These are phyloP conservation scores for Hyles vespertilio DNA, from an alignment of 1,140 invertebrate genomes.

Conservation along the genomic window DNA sequence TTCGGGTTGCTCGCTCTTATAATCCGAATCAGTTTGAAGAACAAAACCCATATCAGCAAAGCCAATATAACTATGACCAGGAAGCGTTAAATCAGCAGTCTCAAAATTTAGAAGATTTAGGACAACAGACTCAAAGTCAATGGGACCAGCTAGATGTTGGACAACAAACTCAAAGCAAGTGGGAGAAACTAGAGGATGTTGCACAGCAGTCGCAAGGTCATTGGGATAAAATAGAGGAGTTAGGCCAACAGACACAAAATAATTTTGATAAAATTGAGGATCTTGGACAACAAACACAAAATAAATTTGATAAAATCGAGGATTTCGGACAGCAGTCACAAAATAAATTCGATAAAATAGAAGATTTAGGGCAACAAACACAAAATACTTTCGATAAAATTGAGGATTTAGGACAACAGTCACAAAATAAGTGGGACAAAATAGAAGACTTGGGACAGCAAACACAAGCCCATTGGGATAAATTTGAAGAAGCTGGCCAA, in stretches of 20 bases:
- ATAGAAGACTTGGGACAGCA: slow-evolving; percentile 38
- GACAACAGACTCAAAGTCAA: slow-evolving; percentile 27
- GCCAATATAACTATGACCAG: slow-evolving; percentile 2
- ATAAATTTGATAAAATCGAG: slow-evolving; percentile 41
- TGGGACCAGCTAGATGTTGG: slow-evolving; percentile 19
- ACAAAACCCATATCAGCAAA: slow-evolving; percentile 1
- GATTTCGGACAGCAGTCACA: slow-evolving; percentile 47
- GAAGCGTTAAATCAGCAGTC: slow-evolving; percentile 17
- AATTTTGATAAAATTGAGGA: slow-evolving; percentile 31
- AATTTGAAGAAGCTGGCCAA: slow-evolving; percentile 4
- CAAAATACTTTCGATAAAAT: slow-evolving; percentile 34
- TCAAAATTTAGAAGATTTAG: slow-evolving; percentile 25
- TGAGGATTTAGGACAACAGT: slow-evolving; percentile 33
- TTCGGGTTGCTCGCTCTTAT: slow-evolving; percentile 45
- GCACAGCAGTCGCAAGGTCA: slow-evolving; percentile 25
- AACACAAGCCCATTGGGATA: slow-evolving; percentile 15
- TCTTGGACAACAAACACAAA: slow-evolving; percentile 40
- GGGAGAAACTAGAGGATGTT: slow-evolving; percentile 19
- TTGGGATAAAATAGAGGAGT: slow-evolving; percentile 10
- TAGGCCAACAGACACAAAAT: slow-evolving; percentile 24
- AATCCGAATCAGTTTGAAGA: slow-evolving; percentile 20
- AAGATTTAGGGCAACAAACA: slow-evolving; percentile 25
- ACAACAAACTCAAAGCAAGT: slow-evolving; percentile 40
- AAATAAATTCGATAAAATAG: slow-evolving; percentile 23
- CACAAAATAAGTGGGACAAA: slow-evolving; percentile 34